These are phyloP conservation scores for Paradisaea rubra DNA, from an alignment of 2,113 vertebrate genomes.

Conservation along the genomic window DNA sequence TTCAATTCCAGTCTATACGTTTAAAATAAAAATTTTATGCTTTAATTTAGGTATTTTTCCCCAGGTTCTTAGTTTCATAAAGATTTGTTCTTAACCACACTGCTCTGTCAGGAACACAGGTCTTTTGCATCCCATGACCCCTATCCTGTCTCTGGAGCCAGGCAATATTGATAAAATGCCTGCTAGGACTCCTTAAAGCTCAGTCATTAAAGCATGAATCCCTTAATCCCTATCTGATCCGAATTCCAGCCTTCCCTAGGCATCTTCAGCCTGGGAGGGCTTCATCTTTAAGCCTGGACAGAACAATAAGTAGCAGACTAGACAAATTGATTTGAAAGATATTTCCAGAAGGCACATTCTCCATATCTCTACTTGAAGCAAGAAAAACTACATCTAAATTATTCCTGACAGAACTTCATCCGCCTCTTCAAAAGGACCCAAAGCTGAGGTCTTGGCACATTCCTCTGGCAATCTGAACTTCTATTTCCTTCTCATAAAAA, in stretches of 20 bases:
- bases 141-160: neutral
- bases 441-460: neutral
- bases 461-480: neutral
- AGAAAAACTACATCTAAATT: neutral
- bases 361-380: neutral
- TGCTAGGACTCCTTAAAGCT: neutral
- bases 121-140: neutral
- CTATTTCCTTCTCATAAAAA: neutral
- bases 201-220: neutral
- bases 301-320: neutral
- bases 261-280: neutral
- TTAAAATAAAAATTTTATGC: neutral
- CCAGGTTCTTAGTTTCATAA: neutral
- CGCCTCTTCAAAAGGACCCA: neutral
- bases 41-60: neutral
- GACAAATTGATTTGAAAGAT: neutral
- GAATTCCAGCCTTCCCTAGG: neutral
- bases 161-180: neutral
- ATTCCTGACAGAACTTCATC: neutral
- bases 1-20: neutral
- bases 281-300: neutral
- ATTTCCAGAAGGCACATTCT: neutral
- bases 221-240: neutral
- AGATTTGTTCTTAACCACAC: neutral
- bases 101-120: neutral